Evolutionary conservation across 2,113 vertebrate species (phyloP), one percentile per base, ranked within the genome.

Genomic region (Phaethon lepturus): DNA sequence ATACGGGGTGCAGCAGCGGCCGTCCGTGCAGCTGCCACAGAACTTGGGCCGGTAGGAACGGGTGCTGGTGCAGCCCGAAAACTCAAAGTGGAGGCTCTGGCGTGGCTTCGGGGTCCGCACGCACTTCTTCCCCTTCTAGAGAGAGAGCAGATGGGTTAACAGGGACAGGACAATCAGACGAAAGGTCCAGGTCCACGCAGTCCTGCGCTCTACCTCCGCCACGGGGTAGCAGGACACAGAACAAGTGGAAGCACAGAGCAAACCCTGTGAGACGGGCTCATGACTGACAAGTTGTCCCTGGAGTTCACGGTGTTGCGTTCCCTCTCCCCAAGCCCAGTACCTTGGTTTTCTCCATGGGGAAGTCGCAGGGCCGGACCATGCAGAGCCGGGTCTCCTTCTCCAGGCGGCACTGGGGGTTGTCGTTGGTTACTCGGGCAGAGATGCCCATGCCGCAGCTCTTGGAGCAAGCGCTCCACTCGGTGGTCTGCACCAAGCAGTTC

Each of bases 401-500:
- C 97, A 99, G 96, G 89, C 81, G 98, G 86, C 98, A 99, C 75
- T 90, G 97, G 59, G 95, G 95, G 89, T 99, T 99, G 96, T 98
- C 58, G 1, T 98, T 99, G 94, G 98, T 98, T 6, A 99, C 96
- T 0, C 98, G 97, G 42, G 98, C 53, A 2, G 98, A 99, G 90
- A 99, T 90, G 47, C 97, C 98, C 98, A 98, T 98, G 52, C 98
- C 98, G 0, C 98, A 99, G 91, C 97, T 98, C 92, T 90, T 97
- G 25, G 98, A 98, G 94, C 98, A 99, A 2, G 92, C 80, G 1
- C 98, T 98, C 98, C 98, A 99, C 63, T 97, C 96, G 0, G 98
- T 98, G 67, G 98, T 98, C 96, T 99, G 98, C 76, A 98, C 97
- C 55, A 99, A 90, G 84, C 98, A 99, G 97, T 99, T 99, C 69